Base-by-base conservation (phyloP, 2,888 invertebrate species). In the Macaria liturata region DNA sequence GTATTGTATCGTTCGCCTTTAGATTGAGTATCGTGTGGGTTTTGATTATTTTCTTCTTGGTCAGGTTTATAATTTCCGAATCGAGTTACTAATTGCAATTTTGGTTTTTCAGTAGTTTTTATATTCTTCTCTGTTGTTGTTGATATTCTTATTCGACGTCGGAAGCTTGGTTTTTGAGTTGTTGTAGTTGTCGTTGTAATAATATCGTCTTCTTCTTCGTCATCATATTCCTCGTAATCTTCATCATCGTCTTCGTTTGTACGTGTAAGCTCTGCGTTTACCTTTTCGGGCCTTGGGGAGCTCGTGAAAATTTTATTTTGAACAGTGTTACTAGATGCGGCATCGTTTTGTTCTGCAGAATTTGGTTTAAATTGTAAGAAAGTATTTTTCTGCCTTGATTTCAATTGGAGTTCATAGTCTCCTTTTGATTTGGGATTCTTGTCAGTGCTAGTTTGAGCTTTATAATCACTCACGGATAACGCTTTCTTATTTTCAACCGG, bases 401-500 rank as follows among this genome's bases (percentile, higher is more conserved):
- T 20, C 20, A 20, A 20, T 20, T 20, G 20, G 20, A 20, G 1
- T 48, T 39, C 61, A 34, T 46, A 64, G 46, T 65, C 63, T 57
- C 69, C 52, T 45, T 50, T 65, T 54, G 47, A 32, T 44, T 54
- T 46, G 6, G 47, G 59, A 53, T 50, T 47, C 54, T 37, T 58
- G 39, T 61, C 54, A 46, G 64, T 66, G 39, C 69, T 74, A 8
- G 69, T 69, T 56, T 75, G 78, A 9, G 67, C 52, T 68, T 80
- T 78, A 57, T 86, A 88, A 52, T 85, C 88, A 61, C 81, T 76
- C 34, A 76, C 20, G 30, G 88, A 78, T 69, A 89, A 81, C 0
- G 84, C 66, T 66, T 75, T 83, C 65, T 76, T 85, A 56, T 84
- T 83, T 73, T 81, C 77, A 6, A 86, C 81, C 7, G 88, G 84